phyloP scores from a whole-genome alignment of 2,113 vertebrate genomes.

The Campylomormyrus tamandua region DNA sequence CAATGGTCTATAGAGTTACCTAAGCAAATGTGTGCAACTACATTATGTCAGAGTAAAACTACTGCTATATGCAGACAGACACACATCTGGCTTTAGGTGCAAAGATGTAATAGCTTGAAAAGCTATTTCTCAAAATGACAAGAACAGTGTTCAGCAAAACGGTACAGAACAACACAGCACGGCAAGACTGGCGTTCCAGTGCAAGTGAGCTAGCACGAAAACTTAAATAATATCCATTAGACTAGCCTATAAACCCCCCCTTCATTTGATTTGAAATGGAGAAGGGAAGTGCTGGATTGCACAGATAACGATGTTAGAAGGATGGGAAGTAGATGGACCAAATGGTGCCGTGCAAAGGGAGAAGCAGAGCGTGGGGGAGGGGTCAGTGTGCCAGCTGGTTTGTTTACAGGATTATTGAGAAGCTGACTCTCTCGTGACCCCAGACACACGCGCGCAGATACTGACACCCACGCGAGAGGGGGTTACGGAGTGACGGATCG shows the following conservation, averaged over 20 bases:
- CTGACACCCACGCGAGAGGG: conserved; percentile 16
- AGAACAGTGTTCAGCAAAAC: neutral
- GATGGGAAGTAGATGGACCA: conserved; percentile 2
- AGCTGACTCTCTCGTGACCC: conserved; percentile 57
- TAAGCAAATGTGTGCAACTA: neutral
- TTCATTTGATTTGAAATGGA: conserved; percentile 13
- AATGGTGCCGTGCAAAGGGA: neutral
- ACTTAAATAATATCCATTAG: neutral
- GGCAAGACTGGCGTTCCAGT: neutral
- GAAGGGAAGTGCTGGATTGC: neutral
- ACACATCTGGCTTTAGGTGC: neutral
- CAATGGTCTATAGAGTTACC: neutral
- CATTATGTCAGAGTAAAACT: neutral
- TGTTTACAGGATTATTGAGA: conserved; percentile 63
- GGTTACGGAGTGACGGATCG: neutral
- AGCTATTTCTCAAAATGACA: neutral
- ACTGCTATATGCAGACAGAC: neutral
- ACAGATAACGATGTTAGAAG: conserved; percentile 1
- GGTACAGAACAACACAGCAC: neutral
- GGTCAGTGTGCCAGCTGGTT: conserved; percentile 59
- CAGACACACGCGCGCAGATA: conserved; percentile 19
- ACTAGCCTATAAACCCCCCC: neutral
- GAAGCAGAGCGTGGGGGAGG: conserved; percentile 43
- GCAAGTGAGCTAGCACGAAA: neutral
- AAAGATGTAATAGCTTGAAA: neutral